Conservation (phyloP, 1,140 invertebrate species). For the Pachypsylla venusta region DNA sequence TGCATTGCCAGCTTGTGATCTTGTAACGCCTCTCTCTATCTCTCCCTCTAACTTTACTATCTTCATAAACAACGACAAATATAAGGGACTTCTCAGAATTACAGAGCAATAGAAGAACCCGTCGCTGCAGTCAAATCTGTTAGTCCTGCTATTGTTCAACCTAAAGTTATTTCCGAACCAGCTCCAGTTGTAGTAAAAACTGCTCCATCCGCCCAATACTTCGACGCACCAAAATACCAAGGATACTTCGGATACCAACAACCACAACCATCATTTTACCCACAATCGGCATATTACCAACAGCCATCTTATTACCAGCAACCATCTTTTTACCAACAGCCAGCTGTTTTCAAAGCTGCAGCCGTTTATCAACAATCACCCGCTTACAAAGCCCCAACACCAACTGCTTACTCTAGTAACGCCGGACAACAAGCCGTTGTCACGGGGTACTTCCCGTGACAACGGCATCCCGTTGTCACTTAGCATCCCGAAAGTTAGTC, state of each 20-base stretch:
- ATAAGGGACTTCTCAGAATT: neutral
- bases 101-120: neutral
- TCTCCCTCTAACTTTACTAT: too few species aligned
- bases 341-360: too few species aligned
- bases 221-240: neutral
- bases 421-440: neutral
- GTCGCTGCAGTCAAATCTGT: neutral
- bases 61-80: too few species aligned
- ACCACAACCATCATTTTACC: neutral
- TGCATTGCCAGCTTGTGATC: too few species aligned
- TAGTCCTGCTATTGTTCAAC: neutral
- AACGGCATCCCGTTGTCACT: too few species aligned
- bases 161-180: neutral
- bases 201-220: neutral
- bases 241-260: neutral
- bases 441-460: neutral
- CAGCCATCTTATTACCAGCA: neutral
- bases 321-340: neutral
- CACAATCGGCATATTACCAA: neutral
- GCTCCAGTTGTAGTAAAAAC: neutral
- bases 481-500: too few species aligned
- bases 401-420: neutral
- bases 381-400: too few species aligned
- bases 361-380: too few species aligned
- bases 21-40: too few species aligned